Evolutionary conservation across 2,888 invertebrate genomes (phyloP), one percentile per base, ranked within the genome.

Genomic region (Melieria crassipennis): DNA sequence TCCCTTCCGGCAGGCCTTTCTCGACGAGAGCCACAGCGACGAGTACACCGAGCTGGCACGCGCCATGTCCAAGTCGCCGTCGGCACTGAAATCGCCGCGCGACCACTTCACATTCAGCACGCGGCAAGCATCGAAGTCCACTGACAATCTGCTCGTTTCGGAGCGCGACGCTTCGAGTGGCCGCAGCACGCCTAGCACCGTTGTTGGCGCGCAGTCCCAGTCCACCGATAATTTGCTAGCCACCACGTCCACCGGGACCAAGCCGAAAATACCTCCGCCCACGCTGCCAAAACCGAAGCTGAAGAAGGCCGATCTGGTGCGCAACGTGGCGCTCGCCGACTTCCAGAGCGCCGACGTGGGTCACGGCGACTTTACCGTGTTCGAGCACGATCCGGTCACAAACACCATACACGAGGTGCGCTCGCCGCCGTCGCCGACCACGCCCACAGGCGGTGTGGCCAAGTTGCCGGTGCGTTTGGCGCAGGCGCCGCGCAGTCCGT

Each of bases 351-450:
- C 79, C 45, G 85, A 87, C 75, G 81, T 87, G 61, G 85, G 86
- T 4, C 85, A 85, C 43, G 87, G 87, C 1, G 86, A 86, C 77
- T 86, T 86, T 72, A 78, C 86, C 4, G 83, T 87, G 7, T 87
- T 85, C 74, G 85, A 87, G 68, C 87, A 87, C 73, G 83, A 87
- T 73, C 77, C 79, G 10, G 80, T 78, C 69, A 87, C 87, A 48
- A 87, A 87, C 71, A 84, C 84, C 63, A 85, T 87, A 65, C 83
- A 82, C 62, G 82, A 83, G 74, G 79, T 85, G 62, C 62, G 72
- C 0, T 74, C 71, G 50, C 69, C 75, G 30, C 55, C 73, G 42
- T 16, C 69, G 2, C 63, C 74, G 48, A 66, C 62, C 7, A 72
- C 80, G 0, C 72, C 78, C n/a, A 58, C 70, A 42, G 60, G 55